These are phyloP conservation scores for Scrobipalpa atriplicella DNA, from an alignment of 2,888 invertebrate genomes.

Conservation along the genomic window DNA sequence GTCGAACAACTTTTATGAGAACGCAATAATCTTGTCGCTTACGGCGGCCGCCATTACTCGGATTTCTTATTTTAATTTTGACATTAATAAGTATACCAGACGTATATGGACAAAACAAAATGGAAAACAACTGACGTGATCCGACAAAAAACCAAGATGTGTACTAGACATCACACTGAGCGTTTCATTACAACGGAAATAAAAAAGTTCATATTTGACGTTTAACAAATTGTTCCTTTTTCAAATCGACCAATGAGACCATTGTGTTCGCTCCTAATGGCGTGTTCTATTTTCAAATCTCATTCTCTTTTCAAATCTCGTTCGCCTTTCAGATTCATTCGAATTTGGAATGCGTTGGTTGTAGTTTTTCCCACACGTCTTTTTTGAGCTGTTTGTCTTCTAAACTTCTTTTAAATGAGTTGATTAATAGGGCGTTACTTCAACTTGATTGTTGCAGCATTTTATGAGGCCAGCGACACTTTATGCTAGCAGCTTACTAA, in stretches of 20 bases:
- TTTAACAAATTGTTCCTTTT: slow-evolving; percentile 83
- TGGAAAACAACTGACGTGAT: slow-evolving; percentile 70
- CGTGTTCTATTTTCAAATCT: slow-evolving; percentile 82
- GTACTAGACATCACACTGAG: slow-evolving; percentile 76
- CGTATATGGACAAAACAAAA: slow-evolving; percentile 68
- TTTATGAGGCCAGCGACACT: slow-evolving; percentile 36
- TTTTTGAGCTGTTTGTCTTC: slow-evolving; percentile 64
- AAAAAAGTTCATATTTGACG: slow-evolving; percentile 82
- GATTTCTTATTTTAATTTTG: slow-evolving; percentile 71
- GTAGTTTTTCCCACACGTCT: slow-evolving; percentile 79
- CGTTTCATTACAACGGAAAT: slow-evolving; percentile 75
- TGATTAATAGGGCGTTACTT: slow-evolving; percentile 77
- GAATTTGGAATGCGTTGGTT: slow-evolving; percentile 79
- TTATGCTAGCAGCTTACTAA: slow-evolving; percentile 19
- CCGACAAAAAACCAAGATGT: slow-evolving; percentile 74
- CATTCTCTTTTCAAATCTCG: slow-evolving; percentile 82
- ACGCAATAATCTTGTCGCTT: slow-evolving; percentile 72
- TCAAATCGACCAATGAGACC: slow-evolving; percentile 82
- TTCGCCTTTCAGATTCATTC: slow-evolving; percentile 80
- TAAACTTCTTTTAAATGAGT: slow-evolving; percentile 63
- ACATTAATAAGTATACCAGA: slow-evolving; percentile 69
- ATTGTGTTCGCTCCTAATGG: slow-evolving; percentile 81
- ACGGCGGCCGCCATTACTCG: slow-evolving; percentile 62
- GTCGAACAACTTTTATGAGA: slow-evolving; percentile 56
- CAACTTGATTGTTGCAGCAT: slow-evolving; percentile 58